Base-by-base conservation (phyloP, 2,888 invertebrate genomes). In the Drosophila pseudotalamancana region DNA sequence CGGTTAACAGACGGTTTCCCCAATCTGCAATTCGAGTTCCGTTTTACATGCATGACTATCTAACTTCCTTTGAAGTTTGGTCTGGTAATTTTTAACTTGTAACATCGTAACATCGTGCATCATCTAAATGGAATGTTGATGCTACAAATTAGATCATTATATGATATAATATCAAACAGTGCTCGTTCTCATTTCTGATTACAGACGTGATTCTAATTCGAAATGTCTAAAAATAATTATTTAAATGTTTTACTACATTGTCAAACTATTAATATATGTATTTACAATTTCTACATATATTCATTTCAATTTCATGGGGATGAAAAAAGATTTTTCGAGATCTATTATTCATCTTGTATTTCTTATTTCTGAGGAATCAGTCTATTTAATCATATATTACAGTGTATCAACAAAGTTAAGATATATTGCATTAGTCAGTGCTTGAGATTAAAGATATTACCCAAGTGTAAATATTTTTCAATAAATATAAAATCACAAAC, bases 31-130 rank as follows among this genome's bases (percentile, higher is more conserved):
- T 29, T 51, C 16, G 34, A 45, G 49, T 66, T 68, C 70, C 55
- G 70, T 62, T 55, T 43, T 25, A 25, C 4, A 45, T 40, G 49
- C 49, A 68, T 37, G 42, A 48, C 46, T 16, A 23, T 27, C 25
- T 27, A 16, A 53, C 49, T 67, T 69, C 54, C 70, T 48, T 50
- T 54, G 19, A 29, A 40, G 25, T 25, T 61, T 53, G 59, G 14
- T 16, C 8, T 5, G 12, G 27, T 16, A 27, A 19, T 37, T 21
- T 45, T 21, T 8, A 23, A n/a, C 14, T 4, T 11, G 16, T 5
- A 27, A 25, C 25, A n/a, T 8, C 23, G 25, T 27, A 27, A 9
- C n/a, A n/a, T n/a, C n/a, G n/a, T 25, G 48, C 21, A 16, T 51
- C 27, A 51, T 43, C 43, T 23, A 6, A 1, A 21, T 27, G 16